Evolutionary conservation across 2,113 vertebrate species (phyloP), one percentile per base, ranked within the genome.

Genomic region (Marcusenius ussheri): DNA sequence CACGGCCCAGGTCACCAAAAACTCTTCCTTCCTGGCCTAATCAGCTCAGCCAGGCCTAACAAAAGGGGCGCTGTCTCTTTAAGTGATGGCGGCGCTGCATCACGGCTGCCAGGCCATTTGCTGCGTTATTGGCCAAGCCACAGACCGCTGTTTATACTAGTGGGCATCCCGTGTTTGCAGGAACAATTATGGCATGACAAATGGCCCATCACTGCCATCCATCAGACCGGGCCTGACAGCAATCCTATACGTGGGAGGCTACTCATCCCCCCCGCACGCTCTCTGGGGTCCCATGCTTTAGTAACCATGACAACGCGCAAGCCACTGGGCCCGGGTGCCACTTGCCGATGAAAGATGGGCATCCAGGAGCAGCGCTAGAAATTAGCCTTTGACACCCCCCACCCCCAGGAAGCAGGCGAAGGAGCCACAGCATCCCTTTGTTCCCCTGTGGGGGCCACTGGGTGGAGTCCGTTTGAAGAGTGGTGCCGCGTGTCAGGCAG

Each of bases 121-220:
- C 95, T 91, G 96, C 97, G 98, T 98, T 98, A 99, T 98, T 98
- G 98, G 97, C 96, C 96, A 96, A 96, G 96, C 96, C 95, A 96
- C 96, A 95, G 96, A 97, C 94, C 93, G 90, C 97, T 98, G 97
- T 98, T 99, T 99, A 98, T 98, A 97, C 97, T 97, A 96, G 97
- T 97, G 97, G 97, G 97, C 97, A 98, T 99, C 98, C 96, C 92
- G 89, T 97, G 98, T 99, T 99, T 98, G 97, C 97, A 96, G 97
- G 97, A 98, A 99, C 98, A 99, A 99, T 99, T 99, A 99, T 97
- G 96, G 95, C 98, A 98, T 99, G 98, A 99, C 98, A 98, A 99
- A 99, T 98, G 98, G 97, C 97, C 97, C 97, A 97, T 99, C 98
- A 97, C 96, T 96, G 97, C 93, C 98, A 99, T 99, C 98, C 97